These are phyloP conservation scores for Syrphus vitripennis DNA, from an alignment of 2,888 invertebrate genomes.

Conservation along the genomic window DNA sequence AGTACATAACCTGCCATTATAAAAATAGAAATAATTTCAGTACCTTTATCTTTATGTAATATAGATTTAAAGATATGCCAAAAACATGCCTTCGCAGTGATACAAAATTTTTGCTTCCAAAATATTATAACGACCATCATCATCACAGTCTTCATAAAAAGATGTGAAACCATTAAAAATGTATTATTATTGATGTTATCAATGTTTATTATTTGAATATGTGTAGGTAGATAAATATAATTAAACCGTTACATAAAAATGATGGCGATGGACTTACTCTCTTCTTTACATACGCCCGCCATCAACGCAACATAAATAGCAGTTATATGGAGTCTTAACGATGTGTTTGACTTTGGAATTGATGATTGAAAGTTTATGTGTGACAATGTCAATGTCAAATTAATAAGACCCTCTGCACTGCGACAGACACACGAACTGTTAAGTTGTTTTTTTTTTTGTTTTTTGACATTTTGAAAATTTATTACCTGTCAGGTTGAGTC, in stretches of 20 bases:
- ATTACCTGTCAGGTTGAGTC: constrained; percentile 31
- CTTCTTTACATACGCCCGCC: too few species aligned
- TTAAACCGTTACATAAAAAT: background rate
- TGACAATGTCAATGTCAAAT: constrained; percentile 33
- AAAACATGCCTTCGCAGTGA: background rate
- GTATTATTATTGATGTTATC: background rate
- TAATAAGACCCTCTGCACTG: background rate
- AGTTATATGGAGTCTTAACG: background rate
- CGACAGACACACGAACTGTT: background rate
- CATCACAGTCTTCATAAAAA: background rate
- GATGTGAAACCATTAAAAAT: background rate
- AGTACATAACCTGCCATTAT: too few species aligned
- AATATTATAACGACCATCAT: background rate
- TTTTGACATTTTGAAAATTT: constrained; percentile 11
- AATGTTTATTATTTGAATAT: background rate
- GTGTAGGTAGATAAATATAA: too few species aligned
- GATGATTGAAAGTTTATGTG: background rate
- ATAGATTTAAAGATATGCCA: background rate
- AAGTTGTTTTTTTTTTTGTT: background rate
- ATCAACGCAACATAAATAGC: too few species aligned
- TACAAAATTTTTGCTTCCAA: background rate
- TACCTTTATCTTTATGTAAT: too few species aligned
- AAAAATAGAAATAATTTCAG: too few species aligned
- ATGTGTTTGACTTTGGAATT: background rate
- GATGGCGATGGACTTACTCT: background rate